Evolutionary conservation across 2,113 vertebrate genomes (phyloP), one percentile per base, ranked within the genome.

Genomic region (Crocuta crocuta): DNA sequence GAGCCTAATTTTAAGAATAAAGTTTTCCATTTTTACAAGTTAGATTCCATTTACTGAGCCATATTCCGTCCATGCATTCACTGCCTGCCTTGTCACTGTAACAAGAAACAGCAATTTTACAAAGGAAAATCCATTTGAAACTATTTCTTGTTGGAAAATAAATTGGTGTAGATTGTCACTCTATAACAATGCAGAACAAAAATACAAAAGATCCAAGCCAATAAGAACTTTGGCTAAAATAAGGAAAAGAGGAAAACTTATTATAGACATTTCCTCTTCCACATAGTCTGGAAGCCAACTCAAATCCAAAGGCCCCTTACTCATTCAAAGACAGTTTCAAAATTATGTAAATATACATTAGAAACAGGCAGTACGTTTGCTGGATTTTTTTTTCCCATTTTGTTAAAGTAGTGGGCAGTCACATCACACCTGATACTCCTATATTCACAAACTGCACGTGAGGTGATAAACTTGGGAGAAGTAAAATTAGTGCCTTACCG

Each of bases 401-500:
- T 83, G 50, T 48, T 87, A 53, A 92, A 96, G 89, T 0, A 92
- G 24, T 7, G 11, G 39, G 19, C 23, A 78, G n/a, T 65, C 53
- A 58, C 55, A 89, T 53, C 33, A 68, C n/a, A 86, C 33, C 19
- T 70, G 53, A 68, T 2, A 31, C 48, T 58, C 35, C 7, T 45
- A 66, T 1, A 43, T 5, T 81, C 65, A 91, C n/a, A 78, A 65
- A 91, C 17, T 17, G 26, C n/a, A 85, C 10, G 16, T 9, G 43
- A 71, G 58, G 13, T 8, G 31, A 39, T 53, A 26, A 33, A 35
- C n/a, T 26, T 39, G 19, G 12, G n/a, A 63, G 33, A 79, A 65
- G 11, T 0, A 55, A 39, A 86, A 45, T 55, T 1, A 7, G 4
- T 0, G 12, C 93, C 99, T 99, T 99, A 99, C 99, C 99, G 94